These are phyloP conservation scores for Corbicula japonica DNA, from an alignment of 2,888 invertebrate genomes.

Conservation along the genomic window DNA sequence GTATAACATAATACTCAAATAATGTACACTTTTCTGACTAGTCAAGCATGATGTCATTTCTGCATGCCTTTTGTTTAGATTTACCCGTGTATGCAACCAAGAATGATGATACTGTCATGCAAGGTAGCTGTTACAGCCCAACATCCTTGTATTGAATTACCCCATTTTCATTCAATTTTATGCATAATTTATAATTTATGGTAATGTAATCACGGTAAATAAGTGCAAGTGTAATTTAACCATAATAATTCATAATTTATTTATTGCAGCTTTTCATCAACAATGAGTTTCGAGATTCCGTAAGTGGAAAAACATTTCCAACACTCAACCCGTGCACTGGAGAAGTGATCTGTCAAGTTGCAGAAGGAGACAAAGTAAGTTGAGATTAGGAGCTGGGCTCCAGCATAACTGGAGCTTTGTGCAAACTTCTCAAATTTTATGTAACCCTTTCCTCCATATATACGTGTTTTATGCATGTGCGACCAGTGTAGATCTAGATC, in stretches of 20 bases:
- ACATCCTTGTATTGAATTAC: neutral
- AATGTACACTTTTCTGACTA: too few species aligned
- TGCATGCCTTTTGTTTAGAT: too few species aligned
- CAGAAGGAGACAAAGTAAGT: slow-evolving; percentile 85
- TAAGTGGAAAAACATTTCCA: slow-evolving; percentile 94
- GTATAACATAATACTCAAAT: too few species aligned
- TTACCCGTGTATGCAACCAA: neutral
- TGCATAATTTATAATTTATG: neutral
- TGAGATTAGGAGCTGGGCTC: too few species aligned
- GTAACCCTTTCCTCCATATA: neutral
- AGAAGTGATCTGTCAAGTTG: slow-evolving; percentile 82
- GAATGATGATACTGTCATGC: neutral
- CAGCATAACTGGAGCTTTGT: neutral
- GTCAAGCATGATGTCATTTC: too few species aligned
- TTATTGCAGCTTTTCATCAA: slow-evolving; percentile 93
- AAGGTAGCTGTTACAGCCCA: neutral
- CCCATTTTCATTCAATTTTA: neutral
- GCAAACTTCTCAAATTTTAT: neutral
- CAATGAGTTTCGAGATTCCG: slow-evolving; percentile 97
- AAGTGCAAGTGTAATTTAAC: neutral
- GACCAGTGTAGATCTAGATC: neutral
- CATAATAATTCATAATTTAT: slow-evolving; percentile 2
- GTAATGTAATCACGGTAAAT: neutral
- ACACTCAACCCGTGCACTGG: slow-evolving; percentile 93
- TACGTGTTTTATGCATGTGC: neutral